Evolutionary conservation across 2,113 vertebrate genomes (phyloP).

Genomic region (Chloroceryle aenea): DNA sequence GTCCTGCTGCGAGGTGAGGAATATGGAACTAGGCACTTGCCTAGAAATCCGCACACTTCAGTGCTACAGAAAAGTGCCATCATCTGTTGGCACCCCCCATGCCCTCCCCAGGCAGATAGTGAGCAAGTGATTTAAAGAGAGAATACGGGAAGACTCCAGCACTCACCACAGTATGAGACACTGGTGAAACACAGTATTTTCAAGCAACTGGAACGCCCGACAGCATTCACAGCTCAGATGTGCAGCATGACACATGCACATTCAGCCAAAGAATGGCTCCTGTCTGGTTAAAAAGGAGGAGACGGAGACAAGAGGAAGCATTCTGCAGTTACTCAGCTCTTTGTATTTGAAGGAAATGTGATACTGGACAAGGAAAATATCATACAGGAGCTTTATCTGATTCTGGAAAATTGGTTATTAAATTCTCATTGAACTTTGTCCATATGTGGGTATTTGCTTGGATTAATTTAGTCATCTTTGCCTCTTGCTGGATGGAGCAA

Average conservation of each 20-base stretch:
- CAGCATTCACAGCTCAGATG: not conserved
- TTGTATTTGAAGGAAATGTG: not conserved
- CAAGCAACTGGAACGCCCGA: not conserved
- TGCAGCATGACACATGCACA: not conserved
- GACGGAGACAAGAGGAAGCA: not conserved
- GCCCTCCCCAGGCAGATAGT: not conserved
- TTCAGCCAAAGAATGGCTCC: not conserved
- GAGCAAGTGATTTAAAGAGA: not conserved
- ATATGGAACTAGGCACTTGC: not conserved
- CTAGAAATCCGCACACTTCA: not conserved
- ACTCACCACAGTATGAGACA: not conserved
- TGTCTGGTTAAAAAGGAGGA: not conserved
- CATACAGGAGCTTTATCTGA: not conserved
- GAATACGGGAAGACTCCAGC: not conserved
- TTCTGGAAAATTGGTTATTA: not conserved
- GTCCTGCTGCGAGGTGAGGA: not conserved
- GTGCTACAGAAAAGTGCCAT: not conserved
- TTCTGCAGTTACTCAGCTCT: not conserved
- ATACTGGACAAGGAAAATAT: not conserved
- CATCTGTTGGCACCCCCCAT: fast-evolving
- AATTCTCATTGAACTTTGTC: not conserved
- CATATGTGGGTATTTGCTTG: not conserved
- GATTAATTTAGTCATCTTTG: not conserved
- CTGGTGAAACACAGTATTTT: not conserved
- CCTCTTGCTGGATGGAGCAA: not conserved